Evolutionary conservation across 2,113 vertebrate genomes (phyloP), one percentile per base, ranked within the genome.

Genomic region (Opisthocomus hoazin): DNA sequence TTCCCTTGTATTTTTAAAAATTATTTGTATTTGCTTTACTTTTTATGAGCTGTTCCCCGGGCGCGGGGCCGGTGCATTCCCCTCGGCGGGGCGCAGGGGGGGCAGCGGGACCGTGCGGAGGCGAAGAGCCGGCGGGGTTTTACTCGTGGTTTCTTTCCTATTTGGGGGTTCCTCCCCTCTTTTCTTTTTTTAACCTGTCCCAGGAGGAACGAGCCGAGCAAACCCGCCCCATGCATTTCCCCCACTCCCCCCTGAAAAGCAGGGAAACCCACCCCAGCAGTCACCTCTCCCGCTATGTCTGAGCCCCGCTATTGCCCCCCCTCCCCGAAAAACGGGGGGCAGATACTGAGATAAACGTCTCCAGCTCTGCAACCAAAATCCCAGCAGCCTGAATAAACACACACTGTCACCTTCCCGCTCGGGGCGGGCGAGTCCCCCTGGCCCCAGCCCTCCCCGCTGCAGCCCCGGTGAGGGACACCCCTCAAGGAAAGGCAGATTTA

Each of bases 401-500:
- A 46, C 37, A 6, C 15, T 29, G 88, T 39, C 86, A 77, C 50
- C 58, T 23, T 84, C 75, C 58, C 54, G 66, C 75, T 6, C 8
- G 12, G 53, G 43, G 37, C 3, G 5, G 39, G 29, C 11, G 10
- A 73, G 23, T 23, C 41, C 26, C 66, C 15, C 36, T 8, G 12
- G 66, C 63, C 41, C 16, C 84, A 46, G 71, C 76, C 63, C 76
- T 68, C 71, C 48, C 27, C 34, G 24, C 79, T 50, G 56, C 65
- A 39, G 24, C 57, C 76, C 66, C 9, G 6, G 50, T 5, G 46
- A 64, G 74, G 64, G 84, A 84, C 82, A 85, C 51, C 70, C 75
- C 53, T 43, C 51, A 97, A 93, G 92, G 98, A 98, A 98, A 98
- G 98, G 98, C 98, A 98, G 98, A 98, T 99, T 99, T 98, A 99